These are phyloP conservation scores for Setophaga petechia DNA, from an alignment of 2,113 vertebrate species.

Conservation along the genomic window DNA sequence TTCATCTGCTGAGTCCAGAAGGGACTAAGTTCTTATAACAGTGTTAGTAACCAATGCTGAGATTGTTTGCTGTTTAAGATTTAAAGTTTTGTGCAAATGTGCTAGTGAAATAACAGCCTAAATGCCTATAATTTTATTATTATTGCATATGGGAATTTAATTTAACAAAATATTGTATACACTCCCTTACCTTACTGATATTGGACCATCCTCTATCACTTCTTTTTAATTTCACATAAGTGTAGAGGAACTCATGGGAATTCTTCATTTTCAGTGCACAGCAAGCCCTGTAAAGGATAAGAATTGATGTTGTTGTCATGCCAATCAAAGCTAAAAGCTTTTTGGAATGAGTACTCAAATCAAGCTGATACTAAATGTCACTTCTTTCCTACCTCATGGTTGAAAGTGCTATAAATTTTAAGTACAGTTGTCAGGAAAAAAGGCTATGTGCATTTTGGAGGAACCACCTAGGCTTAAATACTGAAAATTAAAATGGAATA, in stretches of 20 bases:
- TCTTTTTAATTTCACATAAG: neutral
- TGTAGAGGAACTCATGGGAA: neutral
- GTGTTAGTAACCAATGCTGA: neutral
- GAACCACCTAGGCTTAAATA: neutral
- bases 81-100: neutral
- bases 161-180: neutral
- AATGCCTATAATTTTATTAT: neutral
- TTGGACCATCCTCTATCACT: neutral
- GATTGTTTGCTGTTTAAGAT: neutral
- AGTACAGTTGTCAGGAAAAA: neutral
- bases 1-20: neutral
- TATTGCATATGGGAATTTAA: neutral
- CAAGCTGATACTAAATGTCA: conserved; percentile 3
- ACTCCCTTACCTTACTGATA: neutral
- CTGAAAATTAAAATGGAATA: neutral
- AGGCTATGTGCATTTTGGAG: neutral
- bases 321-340: conserved; percentile 30
- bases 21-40: neutral
- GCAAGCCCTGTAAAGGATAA: neutral
- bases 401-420: conserved; percentile 38
- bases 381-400: neutral
- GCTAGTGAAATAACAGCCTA: neutral
- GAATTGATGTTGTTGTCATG: neutral
- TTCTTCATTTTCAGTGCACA: neutral
- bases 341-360: neutral